A percentile compares a stretch with the other conserved stretches of the same genome.
Conservation (phyloP, 2,888 invertebrate genomes). For the Pyrgus malvae region DNA sequence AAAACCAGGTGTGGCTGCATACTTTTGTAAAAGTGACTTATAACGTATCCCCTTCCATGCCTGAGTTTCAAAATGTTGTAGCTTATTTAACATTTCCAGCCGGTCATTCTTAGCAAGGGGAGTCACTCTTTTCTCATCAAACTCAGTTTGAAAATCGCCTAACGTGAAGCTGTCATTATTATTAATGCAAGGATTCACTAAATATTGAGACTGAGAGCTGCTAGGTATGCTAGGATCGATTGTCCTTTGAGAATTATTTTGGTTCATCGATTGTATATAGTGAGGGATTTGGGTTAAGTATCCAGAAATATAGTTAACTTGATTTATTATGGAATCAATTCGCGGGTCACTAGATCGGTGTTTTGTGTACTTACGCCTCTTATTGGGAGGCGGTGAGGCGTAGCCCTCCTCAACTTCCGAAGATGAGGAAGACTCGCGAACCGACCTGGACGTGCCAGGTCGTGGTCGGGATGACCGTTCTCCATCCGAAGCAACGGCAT, state of each 20-base stretch:
- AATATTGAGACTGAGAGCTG: too few relatives aligned
- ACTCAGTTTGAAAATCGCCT: neutral
- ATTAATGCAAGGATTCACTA: neutral
- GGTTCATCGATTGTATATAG: neutral
- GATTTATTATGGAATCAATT: neutral
- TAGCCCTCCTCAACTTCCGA: neutral
- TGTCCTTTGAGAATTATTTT: too few relatives aligned
- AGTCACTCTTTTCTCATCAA: neutral
- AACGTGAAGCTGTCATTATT: neutral
- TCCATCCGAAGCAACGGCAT: neutral
- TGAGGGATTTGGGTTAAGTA: neutral
- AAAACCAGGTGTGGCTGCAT: neutral
- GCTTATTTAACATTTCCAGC: neutral
- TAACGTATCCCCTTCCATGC: neutral
- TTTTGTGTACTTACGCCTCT: neutral
- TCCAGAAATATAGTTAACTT: neutral
- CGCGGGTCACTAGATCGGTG: neutral
- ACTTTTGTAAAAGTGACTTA: neutral
- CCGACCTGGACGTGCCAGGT: neutral
- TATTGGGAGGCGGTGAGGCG: neutral
- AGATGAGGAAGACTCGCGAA: neutral
- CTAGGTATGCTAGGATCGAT: too few relatives aligned
- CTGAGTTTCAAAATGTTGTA: neutral
- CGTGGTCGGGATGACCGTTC: neutral
- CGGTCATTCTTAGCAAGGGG: neutral